phyloP scores from a whole-genome alignment of 2,113 vertebrate genomes.

The Ceyx cyanopectus region DNA sequence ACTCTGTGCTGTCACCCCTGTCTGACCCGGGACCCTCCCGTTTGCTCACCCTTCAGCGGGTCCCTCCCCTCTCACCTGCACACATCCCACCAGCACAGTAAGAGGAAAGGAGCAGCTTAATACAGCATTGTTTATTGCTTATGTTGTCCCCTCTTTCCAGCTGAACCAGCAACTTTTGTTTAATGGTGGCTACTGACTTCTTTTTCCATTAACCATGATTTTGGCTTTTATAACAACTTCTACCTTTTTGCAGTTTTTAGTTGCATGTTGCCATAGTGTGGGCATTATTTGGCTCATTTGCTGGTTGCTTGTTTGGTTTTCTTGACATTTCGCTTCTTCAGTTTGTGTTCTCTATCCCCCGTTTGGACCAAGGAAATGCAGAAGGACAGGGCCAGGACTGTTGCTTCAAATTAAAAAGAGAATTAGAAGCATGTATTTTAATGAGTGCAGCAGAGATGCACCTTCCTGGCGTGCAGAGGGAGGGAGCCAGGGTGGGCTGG shows the following conservation, averaged over 20 bases:
- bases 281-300: background rate
- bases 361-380: background rate
- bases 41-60: background rate
- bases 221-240: background rate
- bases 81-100: background rate
- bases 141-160: background rate
- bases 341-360: background rate
- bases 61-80: background rate
- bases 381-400: too few relatives aligned
- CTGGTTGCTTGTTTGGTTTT: background rate
- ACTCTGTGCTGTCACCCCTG: accelerated
- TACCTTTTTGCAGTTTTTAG: background rate
- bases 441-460: accelerated
- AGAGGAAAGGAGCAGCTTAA: background rate
- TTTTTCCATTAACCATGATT: background rate
- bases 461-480: accelerated
- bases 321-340: background rate
- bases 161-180: background rate
- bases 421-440: background rate
- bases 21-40: background rate
- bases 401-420: accelerated
- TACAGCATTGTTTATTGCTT: background rate
- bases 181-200: background rate
- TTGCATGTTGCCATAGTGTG: background rate
- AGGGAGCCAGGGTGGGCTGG: background rate